A percentile compares a stretch with the other conserved stretches of the same genome.
Conservation (phyloP, 92 coral and sea anemone species). For the Ricordea florida region DNA sequence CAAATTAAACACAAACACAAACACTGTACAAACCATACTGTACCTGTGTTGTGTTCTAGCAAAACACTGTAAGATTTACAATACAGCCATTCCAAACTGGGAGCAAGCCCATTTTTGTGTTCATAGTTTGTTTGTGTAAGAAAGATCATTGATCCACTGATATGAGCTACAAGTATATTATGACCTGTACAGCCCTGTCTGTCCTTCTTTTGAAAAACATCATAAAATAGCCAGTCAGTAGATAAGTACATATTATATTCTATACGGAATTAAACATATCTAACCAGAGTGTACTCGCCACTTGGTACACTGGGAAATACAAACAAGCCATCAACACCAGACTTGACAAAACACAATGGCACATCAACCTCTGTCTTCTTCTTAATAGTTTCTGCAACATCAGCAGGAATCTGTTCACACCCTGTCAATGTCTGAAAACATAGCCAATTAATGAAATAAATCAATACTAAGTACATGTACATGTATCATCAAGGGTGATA, state of each 20-base stretch:
- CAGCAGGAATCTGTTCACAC: constrained; percentile 76
- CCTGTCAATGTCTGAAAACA: constrained; percentile 64
- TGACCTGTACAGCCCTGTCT: too few species aligned
- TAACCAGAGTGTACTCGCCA: constrained; percentile 90
- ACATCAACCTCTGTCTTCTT: constrained; percentile 74
- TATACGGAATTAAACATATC: background rate
- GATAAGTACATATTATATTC: background rate
- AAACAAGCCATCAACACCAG: constrained; percentile 90
- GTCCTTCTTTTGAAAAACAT: too few species aligned
- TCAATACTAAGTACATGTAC: background rate
- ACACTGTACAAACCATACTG: too few species aligned
- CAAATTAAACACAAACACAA: too few species aligned
- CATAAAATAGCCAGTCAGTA: too few species aligned
- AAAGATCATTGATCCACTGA: background rate
- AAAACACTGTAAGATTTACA: too few species aligned
- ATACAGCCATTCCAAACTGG: too few species aligned
- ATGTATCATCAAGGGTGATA: too few species aligned
- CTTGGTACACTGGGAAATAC: constrained; percentile 89
- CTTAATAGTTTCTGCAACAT: constrained; percentile 58
- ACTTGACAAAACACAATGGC: constrained; percentile 85
- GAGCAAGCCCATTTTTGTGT: too few species aligned
- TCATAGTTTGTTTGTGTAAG: too few species aligned
- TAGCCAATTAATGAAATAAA: background rate
- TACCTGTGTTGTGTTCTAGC: too few species aligned
- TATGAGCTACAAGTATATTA: background rate